Evolutionary conservation across 2,888 invertebrate species (phyloP), one percentile per base, ranked within the genome.

Genomic region (Drosophila falleni): DNA sequence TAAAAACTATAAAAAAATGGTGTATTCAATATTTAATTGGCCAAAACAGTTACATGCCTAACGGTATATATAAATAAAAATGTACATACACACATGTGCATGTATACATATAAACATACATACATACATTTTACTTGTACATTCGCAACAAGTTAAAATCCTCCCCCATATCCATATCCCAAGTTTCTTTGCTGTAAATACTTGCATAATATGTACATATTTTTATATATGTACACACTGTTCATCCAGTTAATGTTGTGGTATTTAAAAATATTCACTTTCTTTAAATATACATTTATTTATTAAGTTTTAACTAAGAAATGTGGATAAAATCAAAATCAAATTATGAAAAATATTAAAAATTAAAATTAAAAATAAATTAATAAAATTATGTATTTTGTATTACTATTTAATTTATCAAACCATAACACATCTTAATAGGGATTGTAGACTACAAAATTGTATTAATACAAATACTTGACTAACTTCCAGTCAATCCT

Each of bases 91-190:
- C 19, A 54, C n/a, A 26, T 3, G 16, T 29, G 15, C 23, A 23
- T 23, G 2, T 2, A 19, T 26, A 5, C 26, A 26, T 26, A 29
- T 1, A 29, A 8, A 29, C 1, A 29, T 29, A 29, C 0, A 29
- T 54, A 16, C 29, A n/a, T 47, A 29, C 29, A 47, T 3, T 13
- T 44, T 47, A 50, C 11, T 16, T 31, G 19, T 16, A 42, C 5
- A 33, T 37, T 58, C 23, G 58, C 46, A 47, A 58, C 47, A 58
- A 58, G 58, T 58, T 47, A 47, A 42, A n/a, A 11, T 56, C 44
- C 29, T 29, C 4, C 29, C 11, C 44, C 23, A 31, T 55, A 11
- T n/a, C 10, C 23, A 23, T 23, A 23, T 23, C 23, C 1, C 29
- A 15, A 42, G 41, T 35, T 16, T 3, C 3, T 26, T 26, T 26